Evolutionary conservation across 2,797 vertebrate genomes (phyloP).

Genomic region (Apogon talboti): DNA sequence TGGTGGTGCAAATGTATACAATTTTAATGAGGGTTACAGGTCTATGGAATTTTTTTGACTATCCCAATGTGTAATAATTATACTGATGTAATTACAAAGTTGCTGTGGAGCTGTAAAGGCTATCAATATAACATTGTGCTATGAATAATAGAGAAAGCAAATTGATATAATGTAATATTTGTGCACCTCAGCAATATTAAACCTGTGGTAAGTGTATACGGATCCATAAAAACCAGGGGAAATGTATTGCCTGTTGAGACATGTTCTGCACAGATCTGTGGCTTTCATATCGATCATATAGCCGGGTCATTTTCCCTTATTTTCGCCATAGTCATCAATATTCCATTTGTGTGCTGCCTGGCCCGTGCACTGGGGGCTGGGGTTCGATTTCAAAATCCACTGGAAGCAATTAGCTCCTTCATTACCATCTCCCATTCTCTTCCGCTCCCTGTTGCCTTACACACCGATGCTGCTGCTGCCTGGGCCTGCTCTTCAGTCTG

Average conservation of each 20-base stretch:
- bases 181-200: slow-evolving; percentile 75
- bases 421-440: slow-evolving; percentile 77
- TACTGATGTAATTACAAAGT: slow-evolving; percentile 55
- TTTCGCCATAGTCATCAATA: slow-evolving; percentile 80
- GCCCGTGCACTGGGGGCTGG: slow-evolving; percentile 48
- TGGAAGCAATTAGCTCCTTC: slow-evolving; percentile 83
- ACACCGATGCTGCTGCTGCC: slow-evolving; percentile 16
- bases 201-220: slow-evolving; percentile 72
- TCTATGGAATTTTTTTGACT: neutral
- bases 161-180: slow-evolving; percentile 76
- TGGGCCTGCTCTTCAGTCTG: slow-evolving; percentile 28
- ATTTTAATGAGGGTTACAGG: neutral
- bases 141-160: slow-evolving; percentile 74
- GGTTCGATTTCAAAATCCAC: slow-evolving; percentile 84
- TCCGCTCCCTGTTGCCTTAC: slow-evolving; percentile 27
- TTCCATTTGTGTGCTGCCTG: slow-evolving; percentile 69
- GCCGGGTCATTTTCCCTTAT: slow-evolving; percentile 75
- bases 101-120: slow-evolving; percentile 27
- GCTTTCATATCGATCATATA: slow-evolving; percentile 79
- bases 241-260: slow-evolving; percentile 78
- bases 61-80: slow-evolving; percentile 45
- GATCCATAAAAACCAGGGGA: slow-evolving; percentile 73
- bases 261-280: slow-evolving; percentile 74
- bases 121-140: slow-evolving; percentile 49
- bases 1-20: neutral